Evolutionary conservation across 2,113 vertebrate genomes (phyloP).

Genomic region (Nesospiza acunhae): DNA sequence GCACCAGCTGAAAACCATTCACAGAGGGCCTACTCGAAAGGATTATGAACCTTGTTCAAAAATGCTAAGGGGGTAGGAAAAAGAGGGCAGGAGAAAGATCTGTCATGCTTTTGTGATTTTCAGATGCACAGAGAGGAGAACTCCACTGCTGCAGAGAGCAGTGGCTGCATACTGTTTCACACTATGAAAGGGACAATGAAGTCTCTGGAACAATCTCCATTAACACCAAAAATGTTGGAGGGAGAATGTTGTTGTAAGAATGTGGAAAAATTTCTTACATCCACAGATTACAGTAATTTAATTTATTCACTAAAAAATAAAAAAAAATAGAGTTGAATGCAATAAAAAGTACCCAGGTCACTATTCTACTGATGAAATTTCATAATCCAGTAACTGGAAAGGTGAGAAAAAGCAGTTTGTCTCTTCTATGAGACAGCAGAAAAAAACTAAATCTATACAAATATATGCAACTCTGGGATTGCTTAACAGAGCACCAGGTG

Average conservation of each 20-base stretch:
- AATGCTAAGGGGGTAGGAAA: background rate
- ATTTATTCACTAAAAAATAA: background rate
- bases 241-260: background rate
- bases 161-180: background rate
- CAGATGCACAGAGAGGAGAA: background rate
- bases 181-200: background rate
- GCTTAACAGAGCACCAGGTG: background rate
- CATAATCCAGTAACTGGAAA: background rate
- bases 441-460: background rate
- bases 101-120: background rate
- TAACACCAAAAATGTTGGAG: background rate
- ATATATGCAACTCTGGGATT: background rate
- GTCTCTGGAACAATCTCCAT: background rate
- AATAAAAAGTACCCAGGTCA: background rate
- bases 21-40: background rate
- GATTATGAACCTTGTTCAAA: background rate
- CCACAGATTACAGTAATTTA: background rate
- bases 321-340: background rate
- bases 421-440: background rate
- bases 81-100: background rate
- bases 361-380: background rate
- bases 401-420: background rate
- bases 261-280: background rate
- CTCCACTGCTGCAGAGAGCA: background rate
- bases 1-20: background rate